phyloP scores from a whole-genome alignment of 2,797 vertebrate species.

The Bovichtus variegatus region DNA sequence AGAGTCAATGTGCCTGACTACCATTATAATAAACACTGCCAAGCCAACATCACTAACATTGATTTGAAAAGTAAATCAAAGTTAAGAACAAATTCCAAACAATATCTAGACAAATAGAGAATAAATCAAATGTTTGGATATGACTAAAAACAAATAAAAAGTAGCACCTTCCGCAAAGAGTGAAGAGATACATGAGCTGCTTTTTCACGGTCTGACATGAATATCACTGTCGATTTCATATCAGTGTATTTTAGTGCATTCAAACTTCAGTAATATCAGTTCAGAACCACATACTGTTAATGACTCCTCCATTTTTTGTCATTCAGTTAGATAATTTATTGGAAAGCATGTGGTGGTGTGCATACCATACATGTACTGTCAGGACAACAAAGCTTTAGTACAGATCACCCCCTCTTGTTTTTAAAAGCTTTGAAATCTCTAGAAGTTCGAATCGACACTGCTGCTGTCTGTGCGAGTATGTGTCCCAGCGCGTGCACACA shows the following conservation, averaged over 20 bases:
- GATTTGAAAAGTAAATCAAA: neutral
- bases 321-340: neutral
- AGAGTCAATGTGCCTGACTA: neutral
- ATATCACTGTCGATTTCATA: neutral
- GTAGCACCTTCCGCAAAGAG: too few species aligned
- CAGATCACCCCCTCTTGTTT: slow-evolving; percentile 2
- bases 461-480: slow-evolving; percentile 7
- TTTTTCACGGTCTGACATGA: neutral
- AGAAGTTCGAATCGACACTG: slow-evolving; percentile 2
- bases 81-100: neutral
- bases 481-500: neutral
- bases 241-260: neutral
- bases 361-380: slow-evolving; percentile 2
- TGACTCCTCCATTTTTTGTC: neutral
- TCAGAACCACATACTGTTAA: neutral
- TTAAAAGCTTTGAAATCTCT: slow-evolving; percentile 29
- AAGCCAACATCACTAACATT: neutral
- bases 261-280: neutral
- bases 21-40: neutral
- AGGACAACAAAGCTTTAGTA: neutral
- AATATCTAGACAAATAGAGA: neutral
- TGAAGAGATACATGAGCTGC: neutral
- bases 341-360: neutral
- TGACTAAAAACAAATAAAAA: neutral
- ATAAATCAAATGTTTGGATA: neutral